Percentiles rank a stretch among this genome's conserved stretches.
phyloP scores from a whole-genome alignment of 2,113 vertebrate species.

The Neomonachus schauinslandi region DNA sequence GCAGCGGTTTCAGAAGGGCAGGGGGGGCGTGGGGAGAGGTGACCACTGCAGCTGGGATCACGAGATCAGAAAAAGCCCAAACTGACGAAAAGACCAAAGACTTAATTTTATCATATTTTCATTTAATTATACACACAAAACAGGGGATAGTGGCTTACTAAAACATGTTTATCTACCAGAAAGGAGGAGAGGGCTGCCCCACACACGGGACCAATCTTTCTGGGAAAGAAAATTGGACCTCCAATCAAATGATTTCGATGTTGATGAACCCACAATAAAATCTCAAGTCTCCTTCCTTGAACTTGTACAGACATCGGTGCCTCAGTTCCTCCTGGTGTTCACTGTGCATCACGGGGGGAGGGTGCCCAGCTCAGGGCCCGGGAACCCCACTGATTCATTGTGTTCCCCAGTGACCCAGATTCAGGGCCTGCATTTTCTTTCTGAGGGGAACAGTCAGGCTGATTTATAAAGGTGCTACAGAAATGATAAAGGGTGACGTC shows the following conservation, averaged over 20 bases:
- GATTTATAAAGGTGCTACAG: not conserved
- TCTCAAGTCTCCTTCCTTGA: rapidly evolving
- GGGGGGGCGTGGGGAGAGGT: not conserved
- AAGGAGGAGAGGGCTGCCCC: not conserved
- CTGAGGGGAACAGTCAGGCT: not conserved
- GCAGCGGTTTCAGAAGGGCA: rapidly evolving
- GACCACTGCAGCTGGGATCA: rapidly evolving
- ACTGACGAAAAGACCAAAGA: not conserved
- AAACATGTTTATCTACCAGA: not conserved
- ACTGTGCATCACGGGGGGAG: rapidly evolving
- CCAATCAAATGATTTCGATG: rapidly evolving
- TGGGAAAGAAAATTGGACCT: not conserved
- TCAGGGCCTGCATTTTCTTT: not conserved
- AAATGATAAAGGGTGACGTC: not conserved
- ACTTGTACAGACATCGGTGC: rapidly evolving
- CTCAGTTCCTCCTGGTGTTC: rapidly evolving
- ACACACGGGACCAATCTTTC: not conserved
- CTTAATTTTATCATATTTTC: rapidly evolving
- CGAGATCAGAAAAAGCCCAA: not conserved
- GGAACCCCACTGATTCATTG: not conserved
- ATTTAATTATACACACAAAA: rapidly evolving
- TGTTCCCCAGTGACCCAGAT: not conserved
- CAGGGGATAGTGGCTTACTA: not conserved
- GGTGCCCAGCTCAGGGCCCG: not conserved
- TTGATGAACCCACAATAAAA: not conserved